These are phyloP conservation scores for Apamea anceps DNA, from an alignment of 2,888 invertebrate species.

Conservation along the genomic window DNA sequence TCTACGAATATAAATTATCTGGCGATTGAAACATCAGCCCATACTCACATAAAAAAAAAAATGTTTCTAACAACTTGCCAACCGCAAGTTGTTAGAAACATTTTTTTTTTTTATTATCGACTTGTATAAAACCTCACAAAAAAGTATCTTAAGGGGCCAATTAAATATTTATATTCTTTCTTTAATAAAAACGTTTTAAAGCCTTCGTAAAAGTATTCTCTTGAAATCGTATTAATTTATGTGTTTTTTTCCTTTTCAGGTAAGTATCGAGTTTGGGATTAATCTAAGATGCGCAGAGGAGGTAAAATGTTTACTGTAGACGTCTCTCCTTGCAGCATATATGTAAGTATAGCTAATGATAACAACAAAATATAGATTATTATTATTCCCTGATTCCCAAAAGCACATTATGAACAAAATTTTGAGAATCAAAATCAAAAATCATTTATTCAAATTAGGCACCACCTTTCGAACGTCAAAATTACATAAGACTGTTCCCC, in stretches of 20 bases:
- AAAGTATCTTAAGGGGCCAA: conserved; percentile 10
- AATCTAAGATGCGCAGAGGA: conserved; percentile 29
- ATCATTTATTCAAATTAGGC: no score
- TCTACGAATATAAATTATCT: no score
- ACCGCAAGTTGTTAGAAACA: no score
- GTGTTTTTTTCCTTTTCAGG: conserved; percentile 72
- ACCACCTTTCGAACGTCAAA: no score
- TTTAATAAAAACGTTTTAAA: conserved; percentile 25
- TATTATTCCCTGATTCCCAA: neutral
- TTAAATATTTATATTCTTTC: conserved; percentile 26
- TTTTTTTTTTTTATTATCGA: no score
- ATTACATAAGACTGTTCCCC: no score
- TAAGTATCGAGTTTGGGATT: conserved; percentile 71
- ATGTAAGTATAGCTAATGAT: conserved; percentile 41
- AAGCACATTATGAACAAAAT: neutral
- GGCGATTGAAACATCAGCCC: no score
- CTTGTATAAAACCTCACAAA: conserved; percentile 8
- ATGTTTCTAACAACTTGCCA: neutral
- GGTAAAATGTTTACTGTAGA: conserved; percentile 37
- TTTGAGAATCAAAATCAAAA: no score
- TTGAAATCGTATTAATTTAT: conserved; percentile 33
- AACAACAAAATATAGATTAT: neutral
- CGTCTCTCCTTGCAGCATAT: conserved; percentile 16
- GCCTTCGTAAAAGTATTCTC: conserved; percentile 16
- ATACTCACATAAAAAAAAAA: neutral